Percentiles rank a stretch among this genome's conserved stretches.
Evolutionary conservation across 1,140 invertebrate genomes (phyloP).

Genomic region (Andrena cerasifolii): DNA sequence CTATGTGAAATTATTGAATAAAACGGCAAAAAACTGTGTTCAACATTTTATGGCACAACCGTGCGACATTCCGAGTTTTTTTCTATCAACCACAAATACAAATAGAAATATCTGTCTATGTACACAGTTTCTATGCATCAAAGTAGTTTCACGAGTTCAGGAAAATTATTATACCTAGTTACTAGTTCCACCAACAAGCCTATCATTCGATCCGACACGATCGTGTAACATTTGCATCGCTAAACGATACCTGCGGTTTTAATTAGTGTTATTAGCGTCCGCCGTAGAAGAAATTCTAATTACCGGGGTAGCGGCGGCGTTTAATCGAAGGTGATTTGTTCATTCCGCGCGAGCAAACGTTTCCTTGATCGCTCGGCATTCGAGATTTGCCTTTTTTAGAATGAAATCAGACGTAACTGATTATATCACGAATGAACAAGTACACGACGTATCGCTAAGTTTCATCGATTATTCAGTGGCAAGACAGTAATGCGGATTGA

Average conservation of each 20-base stretch:
- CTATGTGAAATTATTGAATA: too few species aligned
- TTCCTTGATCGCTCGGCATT: background rate
- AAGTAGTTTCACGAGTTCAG: too few species aligned
- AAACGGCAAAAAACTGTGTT: too few species aligned
- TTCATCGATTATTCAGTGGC: conserved; percentile 8
- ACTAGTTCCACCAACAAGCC: too few species aligned
- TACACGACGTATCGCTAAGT: background rate
- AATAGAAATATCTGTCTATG: too few species aligned
- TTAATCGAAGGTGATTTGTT: conserved; percentile 34
- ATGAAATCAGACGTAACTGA: conserved; percentile 7
- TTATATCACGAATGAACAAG: background rate
- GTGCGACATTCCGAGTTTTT: too few species aligned
- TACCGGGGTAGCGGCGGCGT: background rate
- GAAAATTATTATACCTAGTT: too few species aligned
- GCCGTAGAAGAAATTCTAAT: conserved; percentile 1
- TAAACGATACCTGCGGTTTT: background rate
- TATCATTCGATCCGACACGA: background rate
- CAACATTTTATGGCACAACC: too few species aligned
- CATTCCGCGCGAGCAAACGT: conserved; percentile 7
- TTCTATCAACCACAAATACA: too few species aligned
- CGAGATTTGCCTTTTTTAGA: conserved; percentile 10
- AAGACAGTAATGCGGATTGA: conserved; percentile 4
- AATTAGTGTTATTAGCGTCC: conserved; percentile 8
- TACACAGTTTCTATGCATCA: too few species aligned
- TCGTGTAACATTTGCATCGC: background rate